Evolutionary conservation across 2,888 invertebrate species (phyloP).

Genomic region (Merodon equestris): DNA sequence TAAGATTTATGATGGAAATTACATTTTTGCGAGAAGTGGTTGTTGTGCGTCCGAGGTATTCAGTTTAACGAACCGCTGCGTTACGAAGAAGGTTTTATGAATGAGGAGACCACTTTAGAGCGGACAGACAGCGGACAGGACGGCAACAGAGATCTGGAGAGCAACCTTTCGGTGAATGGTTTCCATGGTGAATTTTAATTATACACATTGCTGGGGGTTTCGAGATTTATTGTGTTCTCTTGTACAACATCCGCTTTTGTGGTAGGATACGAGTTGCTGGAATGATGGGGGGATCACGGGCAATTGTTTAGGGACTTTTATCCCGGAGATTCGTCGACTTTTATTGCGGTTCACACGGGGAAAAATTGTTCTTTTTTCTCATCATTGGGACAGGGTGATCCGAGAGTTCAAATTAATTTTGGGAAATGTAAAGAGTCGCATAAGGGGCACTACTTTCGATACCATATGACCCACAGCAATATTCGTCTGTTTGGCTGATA

Average conservation of each 20-base stretch:
- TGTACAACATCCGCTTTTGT: conserved; percentile 1
- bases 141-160: background rate
- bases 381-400: too few relatives aligned
- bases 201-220: conserved; percentile 37
- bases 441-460: too few relatives aligned
- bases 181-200: conserved; percentile 62
- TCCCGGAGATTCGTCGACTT: conserved; percentile 21
- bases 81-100: conserved; percentile 32
- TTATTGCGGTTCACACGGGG: too few relatives aligned
- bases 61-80: background rate
- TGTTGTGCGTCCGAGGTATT: background rate
- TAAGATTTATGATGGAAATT: conserved; percentile 61
- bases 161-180: conserved; percentile 43
- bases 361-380: too few relatives aligned
- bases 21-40: conserved; percentile 19
- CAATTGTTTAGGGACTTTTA: conserved; percentile 28
- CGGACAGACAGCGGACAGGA: conserved; percentile 45
- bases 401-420: too few relatives aligned
- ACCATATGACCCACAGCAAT: too few relatives aligned
- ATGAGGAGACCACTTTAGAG: conserved; percentile 56
- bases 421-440: too few relatives aligned
- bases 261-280: background rate
- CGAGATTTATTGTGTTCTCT: conserved; percentile 34
- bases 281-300: background rate
- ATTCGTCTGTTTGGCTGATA: too few relatives aligned